Conservation (phyloP, 2,113 vertebrate species). For the Equus quagga region DNA sequence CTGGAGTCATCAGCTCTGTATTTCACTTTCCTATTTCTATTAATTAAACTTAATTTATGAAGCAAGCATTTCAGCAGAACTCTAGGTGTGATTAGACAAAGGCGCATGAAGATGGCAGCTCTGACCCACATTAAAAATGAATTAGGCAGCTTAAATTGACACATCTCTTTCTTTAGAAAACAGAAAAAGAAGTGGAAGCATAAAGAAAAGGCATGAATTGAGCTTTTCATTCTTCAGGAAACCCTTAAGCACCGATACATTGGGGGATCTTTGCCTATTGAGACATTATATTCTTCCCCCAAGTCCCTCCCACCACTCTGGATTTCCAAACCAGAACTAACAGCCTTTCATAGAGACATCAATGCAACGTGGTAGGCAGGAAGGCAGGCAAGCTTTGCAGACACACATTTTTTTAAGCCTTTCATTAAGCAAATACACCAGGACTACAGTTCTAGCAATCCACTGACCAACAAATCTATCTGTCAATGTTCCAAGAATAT, state of each 20-base stretch:
- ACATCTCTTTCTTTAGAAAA: constrained; percentile 46
- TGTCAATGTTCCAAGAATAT: not conserved
- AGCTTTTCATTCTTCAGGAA: constrained; percentile 54
- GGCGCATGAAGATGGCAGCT: constrained; percentile 18
- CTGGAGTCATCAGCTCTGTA: not conserved
- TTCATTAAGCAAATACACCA: constrained; percentile 5
- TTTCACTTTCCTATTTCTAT: constrained; percentile 74
- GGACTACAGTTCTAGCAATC: not conserved
- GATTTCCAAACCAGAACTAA: constrained; percentile 31
- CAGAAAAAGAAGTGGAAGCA: not conserved
- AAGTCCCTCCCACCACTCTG: not conserved
- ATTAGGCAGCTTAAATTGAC: constrained; percentile 60
- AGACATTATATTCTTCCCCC: constrained; percentile 22
- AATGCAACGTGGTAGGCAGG: not conserved
- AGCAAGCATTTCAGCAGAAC: constrained; percentile 78
- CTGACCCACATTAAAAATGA: constrained; percentile 73
- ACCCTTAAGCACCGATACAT: not conserved
- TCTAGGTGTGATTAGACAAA: constrained; percentile 70
- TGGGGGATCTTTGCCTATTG: not conserved
- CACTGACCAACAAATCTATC: not conserved
- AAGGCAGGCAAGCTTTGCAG: not conserved
- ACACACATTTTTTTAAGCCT: not conserved
- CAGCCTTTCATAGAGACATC: not conserved
- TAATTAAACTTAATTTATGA: constrained; percentile 76
- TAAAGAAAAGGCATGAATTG: constrained; percentile 44